Evolutionary conservation across 2,113 vertebrate species (phyloP), one percentile per base, ranked within the genome.

Genomic region (Nannospalax galili): DNA sequence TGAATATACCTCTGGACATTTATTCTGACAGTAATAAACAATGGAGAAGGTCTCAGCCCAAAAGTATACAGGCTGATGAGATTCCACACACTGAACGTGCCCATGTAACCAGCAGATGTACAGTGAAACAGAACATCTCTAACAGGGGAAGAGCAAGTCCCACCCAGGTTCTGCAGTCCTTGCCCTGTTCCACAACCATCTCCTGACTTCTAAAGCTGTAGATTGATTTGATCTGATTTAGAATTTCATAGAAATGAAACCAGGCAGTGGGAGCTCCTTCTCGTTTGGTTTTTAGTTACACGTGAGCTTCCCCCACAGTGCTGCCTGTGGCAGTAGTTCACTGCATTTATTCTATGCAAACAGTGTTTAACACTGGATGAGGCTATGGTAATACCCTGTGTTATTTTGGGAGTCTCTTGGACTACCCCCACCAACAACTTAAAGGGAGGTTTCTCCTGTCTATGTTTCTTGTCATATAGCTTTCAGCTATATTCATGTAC

Each of bases 161-260:
- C 4, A 0, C 1, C 16, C 16, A 4, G 0, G 26, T 26, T 22
- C 35, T 40, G 14, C 12, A 20, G 16, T 72, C 37, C 28, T 37
- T 62, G 7, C 4, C 17, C 56, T 64, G 22, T 0, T 5, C 42
- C 45, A 77, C 20, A 52, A n/a, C 62, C 12, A 4, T 1, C 19
- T 73, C 4, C n/a, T 52, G 11, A 37, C 35, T 28, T 86, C 74
- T 5, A 30, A 42, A 42, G 2, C 62, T 17, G 32, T 3, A 24
- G 37, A 79, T 15, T 42, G 58, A 3, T 60, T 52, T 58, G 40
- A 26, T 9, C 20, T 62, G 35, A 67, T 75, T 81, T 52, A 75
- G 14, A 87, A 67, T 3, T 91, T 84, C n/a, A n/a, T 62, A n/a
- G 20, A 90, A 70, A 67, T n/a, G 20, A 11, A 77, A 60, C 17